A percentile compares a stretch with the other conserved stretches of the same genome.
phyloP scores from a whole-genome alignment of 2,113 vertebrate species.

The Salvelinus namaycush region DNA sequence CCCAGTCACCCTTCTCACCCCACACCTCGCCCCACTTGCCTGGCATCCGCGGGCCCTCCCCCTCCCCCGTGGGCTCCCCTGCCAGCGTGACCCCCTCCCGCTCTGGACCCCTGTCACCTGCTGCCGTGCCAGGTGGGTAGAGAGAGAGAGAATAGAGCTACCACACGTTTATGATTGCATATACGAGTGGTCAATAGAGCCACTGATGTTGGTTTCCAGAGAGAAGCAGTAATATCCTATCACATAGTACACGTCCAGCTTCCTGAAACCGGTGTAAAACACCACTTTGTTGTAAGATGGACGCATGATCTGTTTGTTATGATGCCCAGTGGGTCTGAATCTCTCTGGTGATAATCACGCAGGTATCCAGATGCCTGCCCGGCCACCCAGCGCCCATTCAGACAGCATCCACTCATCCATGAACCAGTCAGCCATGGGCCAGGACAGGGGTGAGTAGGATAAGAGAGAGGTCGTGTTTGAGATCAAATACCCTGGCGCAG shows the following conservation, averaged over 20 bases:
- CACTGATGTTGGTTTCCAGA: not conserved
- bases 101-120: conserved; percentile 92
- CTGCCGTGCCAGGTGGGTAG: conserved; percentile 88
- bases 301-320: not conserved
- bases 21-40: conserved; percentile 97
- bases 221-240: not conserved
- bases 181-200: not conserved
- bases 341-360: conserved; percentile 19
- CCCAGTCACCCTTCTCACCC: conserved; percentile 98
- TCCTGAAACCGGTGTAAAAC: not conserved
- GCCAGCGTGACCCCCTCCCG: conserved; percentile 93
- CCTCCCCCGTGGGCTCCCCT: conserved; percentile 95
- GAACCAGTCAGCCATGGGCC: conserved; percentile 90
- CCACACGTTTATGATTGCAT: not conserved
- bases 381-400: conserved; percentile 95
- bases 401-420: conserved; percentile 94
- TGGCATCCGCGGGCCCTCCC: conserved; percentile 94
- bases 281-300: not conserved
- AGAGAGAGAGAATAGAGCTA: not conserved
- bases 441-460: conserved; percentile 86
- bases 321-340: conserved; percentile 40
- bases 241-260: not conserved
- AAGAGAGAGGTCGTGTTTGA: not conserved
- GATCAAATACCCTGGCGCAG: too few species aligned
- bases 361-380: conserved; percentile 98